These are phyloP conservation scores for Poecilia latipinna DNA, from an alignment of 2,113 vertebrate species.

Conservation along the genomic window DNA sequence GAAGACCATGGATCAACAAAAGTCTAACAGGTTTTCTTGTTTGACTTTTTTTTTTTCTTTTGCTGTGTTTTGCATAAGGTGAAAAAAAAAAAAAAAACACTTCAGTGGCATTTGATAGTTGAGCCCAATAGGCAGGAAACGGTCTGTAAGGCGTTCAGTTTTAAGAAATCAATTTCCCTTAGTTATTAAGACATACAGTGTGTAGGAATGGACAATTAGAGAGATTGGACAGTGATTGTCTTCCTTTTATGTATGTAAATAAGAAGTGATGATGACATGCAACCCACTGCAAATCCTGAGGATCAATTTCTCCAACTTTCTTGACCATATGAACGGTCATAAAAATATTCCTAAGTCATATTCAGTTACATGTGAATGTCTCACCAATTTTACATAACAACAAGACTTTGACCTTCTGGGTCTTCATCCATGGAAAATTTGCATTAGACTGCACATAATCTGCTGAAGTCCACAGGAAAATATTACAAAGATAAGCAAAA, in stretches of 20 bases:
- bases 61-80: not conserved
- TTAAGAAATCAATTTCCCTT: constrained; percentile 6
- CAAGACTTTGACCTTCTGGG: constrained; percentile 48
- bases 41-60: too few species aligned
- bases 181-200: constrained; percentile 4
- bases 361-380: constrained; percentile 41
- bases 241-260: constrained; percentile 11
- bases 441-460: constrained; percentile 68
- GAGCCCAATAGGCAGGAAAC: constrained; percentile 49
- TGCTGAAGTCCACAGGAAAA: constrained; percentile 64
- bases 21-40: constrained; percentile 18
- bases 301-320: not conserved
- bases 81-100: constrained; percentile 24
- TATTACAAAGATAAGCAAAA: constrained; percentile 70
- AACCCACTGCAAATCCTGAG: constrained; percentile 5
- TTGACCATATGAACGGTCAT: not conserved
- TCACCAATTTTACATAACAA: constrained; percentile 39
- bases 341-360: constrained; percentile 28
- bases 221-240: too few species aligned
- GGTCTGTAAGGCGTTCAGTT: constrained; percentile 31
- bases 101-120: constrained; percentile 41
- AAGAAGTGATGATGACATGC: not conserved
- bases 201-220: constrained; percentile 36
- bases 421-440: constrained; percentile 54
- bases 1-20: constrained; percentile 10